Evolutionary conservation across 2,888 invertebrate species (phyloP), one percentile per base, ranked within the genome.

Genomic region (Drosophila barbarae): DNA sequence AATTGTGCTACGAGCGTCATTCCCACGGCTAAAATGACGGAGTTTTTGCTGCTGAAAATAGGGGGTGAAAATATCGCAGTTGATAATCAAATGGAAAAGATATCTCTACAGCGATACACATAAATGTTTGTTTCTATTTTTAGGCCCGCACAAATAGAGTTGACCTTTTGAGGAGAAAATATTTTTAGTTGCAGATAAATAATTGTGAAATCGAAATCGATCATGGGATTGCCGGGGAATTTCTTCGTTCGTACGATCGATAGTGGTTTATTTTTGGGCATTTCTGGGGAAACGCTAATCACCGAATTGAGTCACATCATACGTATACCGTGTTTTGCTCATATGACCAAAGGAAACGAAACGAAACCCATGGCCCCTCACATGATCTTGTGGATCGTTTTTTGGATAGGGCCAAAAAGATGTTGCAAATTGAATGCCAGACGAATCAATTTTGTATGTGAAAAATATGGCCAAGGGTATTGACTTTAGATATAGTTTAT

Each of bases 161-260:
- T 68, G 68, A 69, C 53, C 69, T 68, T 60, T 60, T 68, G 38
- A n/a, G 26, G 39, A 21, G 21, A 66, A 67, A 59, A 59, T 66
- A 57, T 47, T 65, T 46, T 50, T 55, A 38, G 44, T 32, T 10
- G 10, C 28, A 49, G 67, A 66, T 67, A 59, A 49, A 38, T 53
- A 15, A 32, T 67, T 51, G 52, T 67, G 68, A 59, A 59, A 68
- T 58, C 52, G 23, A 41, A 63, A 63, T 63, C 63, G 51, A 63
- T 63, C 61, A 63, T 36, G 32, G 26, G 32, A 61, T 32, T 7
- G 26, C 5, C 1, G 36, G 39, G 39, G 41, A 18, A 41, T 46
- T 56, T 38, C 32, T 28, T 28, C 26, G 38, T 7, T 34, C 28
- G 23, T 32, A 36, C 32, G 58, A 63, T 51, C 18, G 61, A 63